Conservation (phyloP, 2,888 invertebrate genomes). For the Galerucella calmariensis region DNA sequence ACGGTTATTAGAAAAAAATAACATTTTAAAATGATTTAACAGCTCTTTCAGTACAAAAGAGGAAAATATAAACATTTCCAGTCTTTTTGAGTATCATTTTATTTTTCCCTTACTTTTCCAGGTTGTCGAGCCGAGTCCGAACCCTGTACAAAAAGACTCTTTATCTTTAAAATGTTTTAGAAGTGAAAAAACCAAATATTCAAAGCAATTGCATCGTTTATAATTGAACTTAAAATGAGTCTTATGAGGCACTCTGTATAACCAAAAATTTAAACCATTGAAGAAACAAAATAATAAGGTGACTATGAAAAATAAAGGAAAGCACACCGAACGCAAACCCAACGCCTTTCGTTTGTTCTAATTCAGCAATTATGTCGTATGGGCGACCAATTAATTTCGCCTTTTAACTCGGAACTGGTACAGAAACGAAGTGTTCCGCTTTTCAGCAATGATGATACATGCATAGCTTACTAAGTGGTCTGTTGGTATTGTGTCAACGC, state of each 20-base stretch:
- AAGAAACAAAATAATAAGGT: neutral
- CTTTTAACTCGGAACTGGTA: conserved; percentile 26
- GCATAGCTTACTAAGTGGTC: conserved; percentile 62
- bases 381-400: conserved; percentile 31
- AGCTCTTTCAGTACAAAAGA: too few species aligned
- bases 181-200: too few species aligned
- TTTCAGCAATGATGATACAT: conserved; percentile 55
- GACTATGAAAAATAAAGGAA: conserved; percentile 6
- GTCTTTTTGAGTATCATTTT: too few species aligned
- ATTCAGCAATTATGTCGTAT: conserved; percentile 33
- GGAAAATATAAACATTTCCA: too few species aligned
- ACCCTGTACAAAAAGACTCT: too few species aligned
- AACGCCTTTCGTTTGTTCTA: conserved; percentile 26
- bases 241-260: neutral
- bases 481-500: conserved; percentile 66
- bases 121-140: too few species aligned
- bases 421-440: conserved; percentile 51
- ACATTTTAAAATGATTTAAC: neutral
- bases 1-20: neutral
- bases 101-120: too few species aligned
- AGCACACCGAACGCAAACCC: conserved; percentile 1
- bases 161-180: too few species aligned
- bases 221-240: too few species aligned
- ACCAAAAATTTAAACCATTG: neutral
- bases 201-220: too few species aligned